phyloP scores from a whole-genome alignment of 1,140 invertebrate genomes.

The Asbolus verrucosus region DNA sequence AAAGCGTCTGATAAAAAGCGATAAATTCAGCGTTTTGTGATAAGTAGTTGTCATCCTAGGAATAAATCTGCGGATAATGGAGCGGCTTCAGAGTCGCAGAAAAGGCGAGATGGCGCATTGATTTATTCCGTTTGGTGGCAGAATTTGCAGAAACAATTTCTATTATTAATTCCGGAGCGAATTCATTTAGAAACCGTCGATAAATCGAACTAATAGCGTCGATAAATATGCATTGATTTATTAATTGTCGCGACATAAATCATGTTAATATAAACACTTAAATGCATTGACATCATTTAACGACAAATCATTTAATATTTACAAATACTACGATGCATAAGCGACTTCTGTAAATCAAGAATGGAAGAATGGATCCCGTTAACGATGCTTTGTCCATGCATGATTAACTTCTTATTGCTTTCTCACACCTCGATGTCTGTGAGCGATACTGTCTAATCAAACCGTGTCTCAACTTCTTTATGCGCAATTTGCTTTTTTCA shows the following conservation, averaged over 20 bases:
- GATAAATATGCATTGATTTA: conserved; percentile 57
- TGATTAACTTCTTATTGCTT: conserved; percentile 45
- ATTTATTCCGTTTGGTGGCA: background rate
- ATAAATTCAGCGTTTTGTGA: conserved; percentile 2
- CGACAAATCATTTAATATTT: conserved; percentile 56
- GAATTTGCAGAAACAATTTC: conserved; percentile 47
- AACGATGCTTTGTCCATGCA: conserved; percentile 44
- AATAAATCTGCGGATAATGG: conserved; percentile 13
- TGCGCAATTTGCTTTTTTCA: conserved; percentile 42
- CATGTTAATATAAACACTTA: conserved; percentile 53
- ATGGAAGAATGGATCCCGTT: conserved; percentile 44
- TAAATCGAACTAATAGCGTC: conserved; percentile 51
- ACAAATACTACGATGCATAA: conserved; percentile 46
- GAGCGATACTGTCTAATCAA: conserved; percentile 45
- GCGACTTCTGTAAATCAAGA: conserved; percentile 43
- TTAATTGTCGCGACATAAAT: conserved; percentile 53
- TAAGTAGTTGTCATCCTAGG: conserved; percentile 16
- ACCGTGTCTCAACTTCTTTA: conserved; percentile 47
- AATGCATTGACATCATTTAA: conserved; percentile 52
- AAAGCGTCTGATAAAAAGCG: background rate
- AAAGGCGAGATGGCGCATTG: background rate
- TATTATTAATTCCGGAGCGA: conserved; percentile 49
- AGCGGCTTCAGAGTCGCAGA: background rate
- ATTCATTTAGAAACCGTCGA: conserved; percentile 53
- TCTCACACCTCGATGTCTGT: conserved; percentile 45